Conservation (phyloP, 1,140 invertebrate species). For the Calephelis virginiensis region DNA sequence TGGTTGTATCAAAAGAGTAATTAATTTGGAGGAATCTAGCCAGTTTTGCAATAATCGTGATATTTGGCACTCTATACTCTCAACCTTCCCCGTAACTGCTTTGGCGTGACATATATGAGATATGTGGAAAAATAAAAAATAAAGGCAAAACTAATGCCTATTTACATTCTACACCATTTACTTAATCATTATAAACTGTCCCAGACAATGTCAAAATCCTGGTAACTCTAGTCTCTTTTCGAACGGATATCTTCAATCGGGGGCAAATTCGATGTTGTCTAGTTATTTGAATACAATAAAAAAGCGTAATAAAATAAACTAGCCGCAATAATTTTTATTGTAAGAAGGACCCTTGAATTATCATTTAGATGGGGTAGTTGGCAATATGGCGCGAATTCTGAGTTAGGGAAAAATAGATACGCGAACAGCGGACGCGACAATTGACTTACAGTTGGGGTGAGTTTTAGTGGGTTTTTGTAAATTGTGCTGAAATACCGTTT, state of each 20-base stretch:
- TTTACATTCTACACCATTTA: no score
- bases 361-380: constrained; percentile 70
- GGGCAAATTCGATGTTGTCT: constrained; percentile 32
- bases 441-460: constrained; percentile 42
- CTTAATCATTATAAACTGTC: neutral
- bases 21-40: no score
- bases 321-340: constrained; percentile 76
- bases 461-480: constrained; percentile 21
- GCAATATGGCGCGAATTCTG: constrained; percentile 70
- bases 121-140: no score
- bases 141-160: no score
- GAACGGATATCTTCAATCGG: constrained; percentile 26
- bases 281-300: constrained; percentile 70
- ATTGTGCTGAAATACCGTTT: constrained; percentile 4
- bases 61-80: no score
- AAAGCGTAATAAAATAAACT: constrained; percentile 75
- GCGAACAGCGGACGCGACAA: constrained; percentile 36
- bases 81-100: no score
- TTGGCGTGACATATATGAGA: no score
- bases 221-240: constrained; percentile 6
- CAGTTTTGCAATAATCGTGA: no score
- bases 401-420: constrained; percentile 58
- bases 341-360: constrained; percentile 69
- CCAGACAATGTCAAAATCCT: neutral
- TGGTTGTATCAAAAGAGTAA: no score